Percentiles rank a stretch among this genome's conserved stretches.
These are phyloP conservation scores for Zygogramma bicolorata DNA, from an alignment of 2,888 invertebrate genomes.

Conservation along the genomic window DNA sequence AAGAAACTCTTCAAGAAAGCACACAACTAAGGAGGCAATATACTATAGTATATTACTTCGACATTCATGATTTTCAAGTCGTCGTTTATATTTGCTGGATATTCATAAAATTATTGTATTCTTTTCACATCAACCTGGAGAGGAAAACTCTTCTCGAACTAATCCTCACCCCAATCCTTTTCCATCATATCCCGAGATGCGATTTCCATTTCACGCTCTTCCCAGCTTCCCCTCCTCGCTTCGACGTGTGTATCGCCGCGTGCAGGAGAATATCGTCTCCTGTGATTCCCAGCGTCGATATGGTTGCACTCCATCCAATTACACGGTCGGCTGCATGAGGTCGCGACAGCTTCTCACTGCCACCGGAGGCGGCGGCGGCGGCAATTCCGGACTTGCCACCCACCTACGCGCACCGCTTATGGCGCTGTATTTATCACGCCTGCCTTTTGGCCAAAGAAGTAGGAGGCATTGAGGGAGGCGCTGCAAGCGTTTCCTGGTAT, in stretches of 20 bases:
- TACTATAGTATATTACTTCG: too few relatives aligned
- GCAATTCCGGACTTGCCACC: slow-evolving; percentile 25
- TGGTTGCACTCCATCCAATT: slow-evolving; percentile 64
- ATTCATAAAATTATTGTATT: too few relatives aligned
- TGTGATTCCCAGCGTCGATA: slow-evolving; percentile 52
- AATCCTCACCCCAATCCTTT: too few relatives aligned
- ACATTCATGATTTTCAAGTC: too few relatives aligned
- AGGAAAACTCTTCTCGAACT: too few relatives aligned
- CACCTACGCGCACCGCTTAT: slow-evolving; percentile 56
- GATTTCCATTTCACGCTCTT: slow-evolving; percentile 7
- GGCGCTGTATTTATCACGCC: slow-evolving; percentile 63
- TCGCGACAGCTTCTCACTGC: slow-evolving; percentile 66
- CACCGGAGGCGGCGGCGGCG: slow-evolving; percentile 33
- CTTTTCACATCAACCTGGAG: too few relatives aligned
- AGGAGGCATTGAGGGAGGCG: slow-evolving; percentile 15
- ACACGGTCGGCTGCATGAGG: slow-evolving; percentile 65
- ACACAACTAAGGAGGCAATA: too few relatives aligned
- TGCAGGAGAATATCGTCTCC: slow-evolving; percentile 14
- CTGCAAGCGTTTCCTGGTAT: too few relatives aligned
- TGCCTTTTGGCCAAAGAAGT: slow-evolving; percentile 38
- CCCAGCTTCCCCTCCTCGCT: not conserved
- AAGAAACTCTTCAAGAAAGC: too few relatives aligned
- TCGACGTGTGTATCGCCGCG: not conserved
- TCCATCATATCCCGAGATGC: too few relatives aligned
- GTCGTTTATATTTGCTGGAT: too few relatives aligned